Evolutionary conservation across 2,113 vertebrate genomes (phyloP).

Genomic region (Aleadryas rufinucha): DNA sequence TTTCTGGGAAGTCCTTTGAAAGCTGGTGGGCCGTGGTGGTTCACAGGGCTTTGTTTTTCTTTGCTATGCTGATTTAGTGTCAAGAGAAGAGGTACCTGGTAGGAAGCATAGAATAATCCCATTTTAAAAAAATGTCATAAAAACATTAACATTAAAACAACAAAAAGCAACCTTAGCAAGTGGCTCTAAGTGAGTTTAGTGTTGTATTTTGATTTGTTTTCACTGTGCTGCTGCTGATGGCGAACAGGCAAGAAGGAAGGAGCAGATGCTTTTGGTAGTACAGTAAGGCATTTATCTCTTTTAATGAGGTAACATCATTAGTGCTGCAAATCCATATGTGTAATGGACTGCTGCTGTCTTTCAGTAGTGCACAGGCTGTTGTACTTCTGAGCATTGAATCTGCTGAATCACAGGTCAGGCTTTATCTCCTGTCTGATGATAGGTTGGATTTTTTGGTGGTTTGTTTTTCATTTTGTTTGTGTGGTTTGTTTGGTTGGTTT

Average conservation of each 20-base stretch:
- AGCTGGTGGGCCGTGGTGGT: fast-evolving
- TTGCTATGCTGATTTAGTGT: background rate
- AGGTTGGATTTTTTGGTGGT: background rate
- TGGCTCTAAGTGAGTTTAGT: background rate
- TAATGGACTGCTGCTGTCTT: conserved; percentile 71
- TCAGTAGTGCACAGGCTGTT: conserved; percentile 15
- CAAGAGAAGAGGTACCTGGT: background rate
- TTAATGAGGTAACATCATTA: conserved; percentile 80
- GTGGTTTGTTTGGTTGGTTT: background rate
- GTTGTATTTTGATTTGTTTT: conserved; percentile 65
- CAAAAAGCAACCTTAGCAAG: conserved; percentile 18
- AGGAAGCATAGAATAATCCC: background rate
- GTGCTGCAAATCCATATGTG: conserved; percentile 69
- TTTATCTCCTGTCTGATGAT: conserved; percentile 23
- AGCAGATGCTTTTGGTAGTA: conserved; percentile 74
- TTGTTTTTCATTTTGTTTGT: background rate
- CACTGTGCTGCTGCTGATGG: conserved; percentile 38
- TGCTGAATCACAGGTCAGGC: conserved; percentile 69
- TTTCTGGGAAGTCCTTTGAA: background rate
- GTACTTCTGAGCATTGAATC: conserved; percentile 22
- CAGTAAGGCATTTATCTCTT: conserved; percentile 76
- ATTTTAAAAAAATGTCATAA: background rate
- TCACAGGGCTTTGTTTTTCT: background rate
- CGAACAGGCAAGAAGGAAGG: conserved; percentile 36
- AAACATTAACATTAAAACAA: background rate